phyloP scores from a whole-genome alignment of 2,888 invertebrate species.

The Horisme vitalbata region DNA sequence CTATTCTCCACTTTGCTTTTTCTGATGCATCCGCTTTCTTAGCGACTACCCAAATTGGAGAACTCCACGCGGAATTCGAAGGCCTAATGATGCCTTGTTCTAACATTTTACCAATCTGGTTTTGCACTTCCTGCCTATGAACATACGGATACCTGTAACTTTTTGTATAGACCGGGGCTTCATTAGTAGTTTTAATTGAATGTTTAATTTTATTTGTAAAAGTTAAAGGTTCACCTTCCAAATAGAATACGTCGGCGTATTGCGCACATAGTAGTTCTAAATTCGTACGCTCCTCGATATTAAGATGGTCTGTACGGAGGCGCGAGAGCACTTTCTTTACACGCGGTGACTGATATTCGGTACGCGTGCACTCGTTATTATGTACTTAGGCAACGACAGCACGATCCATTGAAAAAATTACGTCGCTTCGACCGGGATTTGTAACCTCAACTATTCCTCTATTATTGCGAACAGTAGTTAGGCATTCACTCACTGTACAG shows the following conservation, averaged over 20 bases:
- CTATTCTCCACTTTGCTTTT: slow-evolving; percentile 30
- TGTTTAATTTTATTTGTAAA: slow-evolving; percentile 23
- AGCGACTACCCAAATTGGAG: slow-evolving; percentile 12
- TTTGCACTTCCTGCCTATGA: slow-evolving; percentile 21
- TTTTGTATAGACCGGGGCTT: slow-evolving; percentile 20
- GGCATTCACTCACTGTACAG: no score
- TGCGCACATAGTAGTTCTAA: slow-evolving; percentile 13
- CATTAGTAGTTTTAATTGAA: slow-evolving; percentile 11
- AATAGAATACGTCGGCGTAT: slow-evolving; percentile 34
- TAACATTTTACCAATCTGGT: slow-evolving; percentile 22
- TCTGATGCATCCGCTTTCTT: slow-evolving; percentile 26
- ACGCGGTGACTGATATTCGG: no score
- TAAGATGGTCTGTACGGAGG: no score
- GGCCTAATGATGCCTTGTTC: slow-evolving; percentile 18
- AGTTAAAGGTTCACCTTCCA: slow-evolving; percentile 24
- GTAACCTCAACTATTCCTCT: no score
- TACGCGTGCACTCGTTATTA: no score
- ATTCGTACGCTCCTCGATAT: no score
- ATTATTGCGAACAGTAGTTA: no score
- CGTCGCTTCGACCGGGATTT: no score
- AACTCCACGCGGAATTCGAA: slow-evolving; percentile 10
- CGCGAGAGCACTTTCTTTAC: no score
- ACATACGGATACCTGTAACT: slow-evolving; percentile 20
- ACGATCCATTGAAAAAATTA: no score
- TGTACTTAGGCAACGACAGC: no score